A percentile compares a stretch with the other conserved stretches of the same genome.
These are phyloP conservation scores for Nothocercus nigrocapillus DNA, from an alignment of 2,113 vertebrate species.

Conservation along the genomic window DNA sequence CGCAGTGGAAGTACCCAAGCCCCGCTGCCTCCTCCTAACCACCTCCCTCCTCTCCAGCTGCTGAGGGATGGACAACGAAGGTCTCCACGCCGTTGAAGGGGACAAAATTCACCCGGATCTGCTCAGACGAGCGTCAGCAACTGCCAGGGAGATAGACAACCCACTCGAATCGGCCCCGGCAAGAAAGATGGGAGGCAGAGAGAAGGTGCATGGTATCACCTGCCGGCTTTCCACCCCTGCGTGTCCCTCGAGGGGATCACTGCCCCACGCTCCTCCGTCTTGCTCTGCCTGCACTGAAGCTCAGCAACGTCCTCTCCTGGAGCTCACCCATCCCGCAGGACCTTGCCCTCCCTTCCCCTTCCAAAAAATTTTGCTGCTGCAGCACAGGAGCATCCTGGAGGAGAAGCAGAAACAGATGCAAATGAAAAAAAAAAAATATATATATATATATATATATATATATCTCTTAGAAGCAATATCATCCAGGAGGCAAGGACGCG, in stretches of 20 bases:
- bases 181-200: background rate
- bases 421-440: background rate
- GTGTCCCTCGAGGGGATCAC: background rate
- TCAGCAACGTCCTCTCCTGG: background rate
- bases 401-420: background rate
- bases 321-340: background rate
- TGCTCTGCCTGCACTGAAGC: background rate
- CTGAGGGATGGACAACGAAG: background rate
- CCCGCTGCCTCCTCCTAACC: background rate
- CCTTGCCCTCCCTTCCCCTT: background rate
- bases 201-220: background rate
- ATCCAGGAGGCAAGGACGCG: background rate
- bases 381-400: background rate
- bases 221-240: background rate
- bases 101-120: background rate
- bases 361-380: background rate
- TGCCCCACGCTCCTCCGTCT: fast-evolving
- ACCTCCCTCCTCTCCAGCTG: background rate
- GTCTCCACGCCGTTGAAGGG: background rate
- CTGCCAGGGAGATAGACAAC: background rate
- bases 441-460: too few species aligned
- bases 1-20: fast-evolving
- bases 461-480: background rate
- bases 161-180: fast-evolving
- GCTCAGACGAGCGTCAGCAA: fast-evolving